Conservation (phyloP, 30 jellyfish, hydroid and myxozoan genomes). For the Turritopsis dohrnii region DNA sequence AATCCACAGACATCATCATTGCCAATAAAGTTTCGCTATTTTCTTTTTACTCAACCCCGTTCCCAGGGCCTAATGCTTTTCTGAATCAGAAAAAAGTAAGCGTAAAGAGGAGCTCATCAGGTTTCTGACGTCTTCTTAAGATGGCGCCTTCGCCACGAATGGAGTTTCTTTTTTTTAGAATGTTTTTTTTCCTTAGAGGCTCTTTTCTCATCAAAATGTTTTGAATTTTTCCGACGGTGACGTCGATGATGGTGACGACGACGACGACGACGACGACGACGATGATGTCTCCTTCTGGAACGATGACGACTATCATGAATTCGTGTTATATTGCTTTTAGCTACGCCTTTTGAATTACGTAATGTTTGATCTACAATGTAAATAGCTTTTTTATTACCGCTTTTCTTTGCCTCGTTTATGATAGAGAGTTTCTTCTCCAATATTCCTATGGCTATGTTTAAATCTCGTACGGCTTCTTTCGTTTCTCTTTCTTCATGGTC, state of each 20-base stretch:
- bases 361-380: slow-evolving; percentile 15
- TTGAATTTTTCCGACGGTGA: background rate
- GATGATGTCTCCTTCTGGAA: background rate
- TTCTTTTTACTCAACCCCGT: background rate
- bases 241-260: background rate
- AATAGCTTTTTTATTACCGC: slow-evolving; percentile 5
- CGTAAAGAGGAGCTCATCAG: background rate
- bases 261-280: background rate
- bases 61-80: too few relatives aligned
- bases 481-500: slow-evolving; percentile 28
- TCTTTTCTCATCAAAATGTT: background rate
- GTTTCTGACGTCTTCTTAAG: background rate
- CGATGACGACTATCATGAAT: background rate
- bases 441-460: slow-evolving; percentile 31
- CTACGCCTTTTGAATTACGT: slow-evolving; percentile 3
- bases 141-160: background rate
- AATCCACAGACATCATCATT: background rate
- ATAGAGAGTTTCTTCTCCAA: slow-evolving; percentile 21
- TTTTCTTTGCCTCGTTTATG: slow-evolving; percentile 17
- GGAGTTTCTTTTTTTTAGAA: background rate
- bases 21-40: background rate
- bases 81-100: too few relatives aligned
- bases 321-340: slow-evolving; percentile 3
- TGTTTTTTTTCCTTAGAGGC: background rate
- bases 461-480: slow-evolving; percentile 32